Evolutionary conservation across 1,140 invertebrate genomes (phyloP).

Genomic region (Pseudomyrmex dendroicus): DNA sequence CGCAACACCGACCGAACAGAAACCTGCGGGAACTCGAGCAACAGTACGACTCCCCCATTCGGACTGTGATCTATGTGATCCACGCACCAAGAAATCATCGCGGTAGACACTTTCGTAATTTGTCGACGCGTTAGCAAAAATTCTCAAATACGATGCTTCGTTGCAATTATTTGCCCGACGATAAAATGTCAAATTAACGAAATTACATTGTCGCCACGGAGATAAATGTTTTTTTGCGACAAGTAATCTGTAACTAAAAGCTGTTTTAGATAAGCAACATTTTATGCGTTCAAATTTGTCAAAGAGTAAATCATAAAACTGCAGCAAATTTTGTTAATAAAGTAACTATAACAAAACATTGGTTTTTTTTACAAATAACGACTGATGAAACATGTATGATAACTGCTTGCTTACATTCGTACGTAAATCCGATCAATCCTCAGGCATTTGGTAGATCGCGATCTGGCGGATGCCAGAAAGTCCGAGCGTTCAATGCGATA

Average conservation of each 20-base stretch:
- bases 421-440: constrained; percentile 5
- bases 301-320: too few relatives aligned
- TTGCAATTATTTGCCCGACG: background rate
- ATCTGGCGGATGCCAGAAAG: constrained; percentile 49
- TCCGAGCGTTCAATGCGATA: background rate
- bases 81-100: constrained; percentile 64
- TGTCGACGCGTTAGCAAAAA: constrained; percentile 60
- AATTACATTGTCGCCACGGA: background rate
- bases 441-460: constrained; percentile 56
- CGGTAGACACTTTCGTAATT: constrained; percentile 55
- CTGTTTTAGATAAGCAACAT: background rate
- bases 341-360: background rate
- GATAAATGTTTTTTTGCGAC: background rate
- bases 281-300: too few relatives aligned
- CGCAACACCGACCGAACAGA: constrained; percentile 71
- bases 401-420: background rate
- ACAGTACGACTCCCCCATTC: constrained; percentile 46
- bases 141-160: constrained; percentile 43
- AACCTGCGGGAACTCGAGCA: constrained; percentile 73
- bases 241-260: background rate
- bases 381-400: background rate
- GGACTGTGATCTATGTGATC: constrained; percentile 70
- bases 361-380: background rate
- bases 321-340: constrained; percentile 23
- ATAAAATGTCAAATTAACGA: background rate